Base-by-base conservation (phyloP, 2,888 invertebrate species). In the Acleris laterana region DNA sequence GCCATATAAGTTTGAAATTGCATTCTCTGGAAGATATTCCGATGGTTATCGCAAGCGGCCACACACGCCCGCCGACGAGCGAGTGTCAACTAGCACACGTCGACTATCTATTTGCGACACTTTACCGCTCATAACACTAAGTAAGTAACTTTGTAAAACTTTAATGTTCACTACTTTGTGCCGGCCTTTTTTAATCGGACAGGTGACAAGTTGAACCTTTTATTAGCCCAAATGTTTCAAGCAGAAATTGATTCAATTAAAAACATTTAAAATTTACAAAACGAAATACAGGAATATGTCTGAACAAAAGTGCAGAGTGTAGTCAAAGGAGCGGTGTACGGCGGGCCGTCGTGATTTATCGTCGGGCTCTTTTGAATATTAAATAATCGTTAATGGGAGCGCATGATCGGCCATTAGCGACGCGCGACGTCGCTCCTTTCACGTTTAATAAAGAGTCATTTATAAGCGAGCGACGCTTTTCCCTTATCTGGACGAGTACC, bases 341-440 rank as follows among this genome's bases (percentile, higher is more conserved):
- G 92, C 87, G 89, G 87, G 84, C 85, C 84, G 83, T 84, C 89
- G 89, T 90, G 93, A 93, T 93, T 93, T 93, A 93, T 93, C 83
- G 86, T 81, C 84, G 88, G 89, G 79, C 82, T 87, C 91, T 92
- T 93, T 93, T 93, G 93, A 93, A 93, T 93, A 93, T 93, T 93
- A 92, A 93, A 93, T 93, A 93, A 93, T 93, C 88, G 90, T 90
- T 92, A 93, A 93, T 93, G 92, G 91, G 91, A 90, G 92, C 92
- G 92, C 93, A 93, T 93, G 93, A 93, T 92, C 91, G 89, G 88
- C 88, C 93, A 93, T 93, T 93, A 93, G 91, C 89, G 88, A 84
- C 90, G 88, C 87, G 90, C 71, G 70, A 60, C 90, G 88, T 87
- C 89, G 89, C 82, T 93, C 90, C 91, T 91, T 90, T 91, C 92